Percentiles rank a stretch among this genome's conserved stretches.
phyloP scores from a whole-genome alignment of 2,797 vertebrate genomes.

The Rhinella marina region DNA sequence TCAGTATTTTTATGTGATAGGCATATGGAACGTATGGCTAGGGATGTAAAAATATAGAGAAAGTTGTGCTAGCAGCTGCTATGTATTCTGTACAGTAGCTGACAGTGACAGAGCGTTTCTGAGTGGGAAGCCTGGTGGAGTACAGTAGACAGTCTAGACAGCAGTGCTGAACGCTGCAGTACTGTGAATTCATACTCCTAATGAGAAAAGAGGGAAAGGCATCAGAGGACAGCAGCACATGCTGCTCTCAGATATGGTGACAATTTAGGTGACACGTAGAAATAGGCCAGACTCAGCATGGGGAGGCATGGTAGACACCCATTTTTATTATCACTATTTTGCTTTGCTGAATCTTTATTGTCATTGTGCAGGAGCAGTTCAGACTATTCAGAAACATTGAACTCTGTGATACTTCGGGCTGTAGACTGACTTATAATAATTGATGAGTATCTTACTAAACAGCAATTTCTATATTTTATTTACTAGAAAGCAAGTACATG shows the following conservation, averaged over 20 bases:
- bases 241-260: constrained; percentile 7
- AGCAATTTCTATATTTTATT: background rate
- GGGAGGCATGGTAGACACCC: background rate
- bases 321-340: constrained; percentile 12
- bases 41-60: constrained; percentile 18
- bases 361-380: background rate
- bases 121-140: constrained; percentile 51
- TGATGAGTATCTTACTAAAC: background rate
- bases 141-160: constrained; percentile 62
- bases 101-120: constrained; percentile 56
- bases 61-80: constrained; percentile 40
- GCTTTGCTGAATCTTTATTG: constrained; percentile 1
- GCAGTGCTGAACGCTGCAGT: constrained; percentile 55
- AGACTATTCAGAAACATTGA: background rate
- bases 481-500: background rate
- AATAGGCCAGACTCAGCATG: background rate
- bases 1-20: constrained; percentile 1
- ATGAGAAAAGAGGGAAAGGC: constrained; percentile 52
- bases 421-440: background rate
- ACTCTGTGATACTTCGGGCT: background rate
- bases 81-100: constrained; percentile 55
- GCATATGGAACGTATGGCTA: constrained; percentile 38
- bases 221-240: constrained; percentile 41
- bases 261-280: background rate
- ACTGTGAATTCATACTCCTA: constrained; percentile 56